These are phyloP conservation scores for Oligia fasciuncula DNA, from an alignment of 2,888 invertebrate genomes.

Conservation along the genomic window DNA sequence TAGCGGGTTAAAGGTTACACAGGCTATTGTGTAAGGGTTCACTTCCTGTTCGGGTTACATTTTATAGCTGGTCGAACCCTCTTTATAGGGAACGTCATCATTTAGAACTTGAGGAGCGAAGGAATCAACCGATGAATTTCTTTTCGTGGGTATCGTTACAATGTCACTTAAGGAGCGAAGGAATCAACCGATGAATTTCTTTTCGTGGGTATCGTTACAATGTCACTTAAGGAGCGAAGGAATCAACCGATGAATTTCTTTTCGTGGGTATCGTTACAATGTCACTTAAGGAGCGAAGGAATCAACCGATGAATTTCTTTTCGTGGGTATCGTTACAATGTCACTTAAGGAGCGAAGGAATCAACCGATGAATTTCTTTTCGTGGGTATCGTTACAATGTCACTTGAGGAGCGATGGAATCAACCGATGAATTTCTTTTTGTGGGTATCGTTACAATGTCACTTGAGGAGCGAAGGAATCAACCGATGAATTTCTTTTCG, in stretches of 20 bases:
- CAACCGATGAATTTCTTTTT: too few relatives aligned
- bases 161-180: constrained; percentile 11
- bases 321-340: neutral
- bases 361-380: too few relatives aligned
- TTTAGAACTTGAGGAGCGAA: constrained; percentile 30
- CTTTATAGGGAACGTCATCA: constrained; percentile 27
- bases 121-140: neutral
- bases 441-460: too few relatives aligned
- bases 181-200: neutral
- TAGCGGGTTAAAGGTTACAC: constrained; percentile 44
- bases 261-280: neutral
- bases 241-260: neutral
- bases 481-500: too few relatives aligned
- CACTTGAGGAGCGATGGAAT: too few relatives aligned
- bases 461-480: too few relatives aligned
- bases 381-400: too few relatives aligned
- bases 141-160: neutral
- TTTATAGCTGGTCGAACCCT: constrained; percentile 40
- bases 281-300: constrained; percentile 11
- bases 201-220: neutral
- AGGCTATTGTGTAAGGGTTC: constrained; percentile 51
- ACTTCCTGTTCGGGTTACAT: constrained; percentile 39
- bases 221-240: constrained; percentile 8
- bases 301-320: neutral
- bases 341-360: too few relatives aligned